Conservation (phyloP, 2,113 vertebrate genomes). For the Spea bombifrons region DNA sequence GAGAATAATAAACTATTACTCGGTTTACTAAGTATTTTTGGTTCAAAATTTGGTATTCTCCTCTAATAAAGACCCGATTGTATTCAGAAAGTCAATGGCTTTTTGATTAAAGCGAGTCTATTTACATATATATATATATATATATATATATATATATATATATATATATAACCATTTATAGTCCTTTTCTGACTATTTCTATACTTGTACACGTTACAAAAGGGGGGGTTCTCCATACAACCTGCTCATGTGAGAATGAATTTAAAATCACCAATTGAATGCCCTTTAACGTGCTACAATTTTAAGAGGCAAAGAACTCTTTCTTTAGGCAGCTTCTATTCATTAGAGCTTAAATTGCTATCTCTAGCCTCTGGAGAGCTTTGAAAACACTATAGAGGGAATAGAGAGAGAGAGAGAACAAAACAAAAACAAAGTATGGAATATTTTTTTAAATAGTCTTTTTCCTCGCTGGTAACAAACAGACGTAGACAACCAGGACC, state of each 20-base stretch:
- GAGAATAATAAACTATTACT: background rate
- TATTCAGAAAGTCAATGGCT: background rate
- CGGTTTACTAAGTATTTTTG: background rate
- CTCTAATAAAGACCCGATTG: background rate
- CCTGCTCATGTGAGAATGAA: constrained; percentile 15
- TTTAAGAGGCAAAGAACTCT: constrained; percentile 19
- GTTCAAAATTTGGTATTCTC: background rate
- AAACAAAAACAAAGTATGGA: background rate
- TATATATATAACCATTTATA: background rate
- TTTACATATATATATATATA: background rate
- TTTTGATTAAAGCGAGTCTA: background rate
- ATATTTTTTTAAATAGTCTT: background rate
- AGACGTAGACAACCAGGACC: too few relatives aligned
- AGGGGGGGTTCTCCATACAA: background rate
- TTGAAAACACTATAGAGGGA: constrained; percentile 5
- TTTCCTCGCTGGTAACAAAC: too few relatives aligned
- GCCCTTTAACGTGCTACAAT: constrained; percentile 13
- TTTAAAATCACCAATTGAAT: constrained; percentile 22
- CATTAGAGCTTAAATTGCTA: constrained; percentile 29
- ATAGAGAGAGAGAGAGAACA: background rate
- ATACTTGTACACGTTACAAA: background rate
- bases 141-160: too few relatives aligned
- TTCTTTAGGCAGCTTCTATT: constrained; percentile 15
- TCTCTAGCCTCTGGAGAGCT: background rate
- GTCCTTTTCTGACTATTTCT: background rate